Percentiles rank a stretch among this genome's conserved stretches.
Conservation (phyloP, 2,888 invertebrate genomes). For the Bibio marci region DNA sequence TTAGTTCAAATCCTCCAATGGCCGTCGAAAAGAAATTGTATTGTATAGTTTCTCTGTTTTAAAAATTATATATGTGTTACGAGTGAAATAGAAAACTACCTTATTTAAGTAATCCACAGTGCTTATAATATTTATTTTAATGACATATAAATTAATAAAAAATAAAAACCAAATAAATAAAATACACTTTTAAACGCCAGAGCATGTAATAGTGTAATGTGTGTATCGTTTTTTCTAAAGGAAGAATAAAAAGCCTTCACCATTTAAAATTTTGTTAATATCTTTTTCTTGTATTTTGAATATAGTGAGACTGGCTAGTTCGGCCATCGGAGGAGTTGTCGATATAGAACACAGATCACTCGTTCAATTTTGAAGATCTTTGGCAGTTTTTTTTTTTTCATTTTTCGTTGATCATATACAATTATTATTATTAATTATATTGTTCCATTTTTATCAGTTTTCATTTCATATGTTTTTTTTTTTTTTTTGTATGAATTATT, state of each 20-base stretch:
- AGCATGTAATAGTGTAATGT: no score
- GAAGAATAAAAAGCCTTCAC: conserved; percentile 2
- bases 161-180: no score
- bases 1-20: conserved; percentile 27
- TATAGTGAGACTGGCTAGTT: conserved; percentile 3
- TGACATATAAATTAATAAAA: not conserved
- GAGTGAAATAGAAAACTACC: not conserved
- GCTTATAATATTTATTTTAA: conserved; percentile 9
- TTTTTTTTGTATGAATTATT: no score
- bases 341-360: conserved; percentile 11
- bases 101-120: conserved; percentile 14
- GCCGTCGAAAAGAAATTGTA: conserved; percentile 16
- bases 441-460: no score
- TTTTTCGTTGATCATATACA: no score
- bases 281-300: no score
- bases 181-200: no score
- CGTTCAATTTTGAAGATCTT: conserved; percentile 1
- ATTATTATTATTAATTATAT: no score
- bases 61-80: not conserved
- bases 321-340: conserved; percentile 22
- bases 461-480: no score
- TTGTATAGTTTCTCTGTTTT: not conserved
- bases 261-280: no score
- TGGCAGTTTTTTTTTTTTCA: conserved; percentile 4
- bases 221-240: no score